Percentiles rank a stretch among this genome's conserved stretches.
Evolutionary conservation across 2,113 vertebrate genomes (phyloP).

Genomic region (Carassius gibelio): DNA sequence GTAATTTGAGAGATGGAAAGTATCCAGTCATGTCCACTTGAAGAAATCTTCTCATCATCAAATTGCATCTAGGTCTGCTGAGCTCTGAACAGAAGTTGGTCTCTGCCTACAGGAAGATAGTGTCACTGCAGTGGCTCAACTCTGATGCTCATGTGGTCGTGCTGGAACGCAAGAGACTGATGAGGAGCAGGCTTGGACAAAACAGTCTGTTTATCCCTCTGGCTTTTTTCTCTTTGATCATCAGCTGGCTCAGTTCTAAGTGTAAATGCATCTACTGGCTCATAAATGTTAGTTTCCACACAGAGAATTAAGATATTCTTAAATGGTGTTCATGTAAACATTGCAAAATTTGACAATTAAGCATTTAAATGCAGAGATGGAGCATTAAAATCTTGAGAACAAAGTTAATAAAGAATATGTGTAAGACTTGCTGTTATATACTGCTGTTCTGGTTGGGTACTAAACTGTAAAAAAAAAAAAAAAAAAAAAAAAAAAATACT

Average conservation of each 20-base stretch:
- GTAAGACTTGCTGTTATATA: neutral
- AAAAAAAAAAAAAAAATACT: neutral
- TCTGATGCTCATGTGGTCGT: slow-evolving; percentile 61
- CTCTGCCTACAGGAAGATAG: slow-evolving; percentile 77
- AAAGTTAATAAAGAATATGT: neutral
- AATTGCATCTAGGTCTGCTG: slow-evolving; percentile 74
- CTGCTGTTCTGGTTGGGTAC: neutral
- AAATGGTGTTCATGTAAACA: neutral
- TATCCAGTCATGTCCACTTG: slow-evolving; percentile 67
- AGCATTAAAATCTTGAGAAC: neutral
- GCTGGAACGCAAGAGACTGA: slow-evolving; percentile 52
- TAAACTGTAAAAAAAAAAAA: neutral
- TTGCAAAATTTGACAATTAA: neutral
- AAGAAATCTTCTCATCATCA: slow-evolving; percentile 70
- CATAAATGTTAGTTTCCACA: neutral
- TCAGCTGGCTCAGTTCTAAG: neutral
- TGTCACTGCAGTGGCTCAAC: slow-evolving; percentile 67
- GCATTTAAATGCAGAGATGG: neutral
- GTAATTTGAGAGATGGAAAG: slow-evolving; percentile 76
- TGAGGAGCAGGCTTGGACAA: slow-evolving; percentile 57
- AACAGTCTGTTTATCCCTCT: slow-evolving; percentile 1
- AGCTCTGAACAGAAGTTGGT: slow-evolving; percentile 78
- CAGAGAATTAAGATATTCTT: neutral
- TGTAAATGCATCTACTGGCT: neutral
- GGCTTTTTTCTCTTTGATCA: neutral